phyloP scores from a whole-genome alignment of 2,113 vertebrate genomes.

The Grammomys surdaster region DNA sequence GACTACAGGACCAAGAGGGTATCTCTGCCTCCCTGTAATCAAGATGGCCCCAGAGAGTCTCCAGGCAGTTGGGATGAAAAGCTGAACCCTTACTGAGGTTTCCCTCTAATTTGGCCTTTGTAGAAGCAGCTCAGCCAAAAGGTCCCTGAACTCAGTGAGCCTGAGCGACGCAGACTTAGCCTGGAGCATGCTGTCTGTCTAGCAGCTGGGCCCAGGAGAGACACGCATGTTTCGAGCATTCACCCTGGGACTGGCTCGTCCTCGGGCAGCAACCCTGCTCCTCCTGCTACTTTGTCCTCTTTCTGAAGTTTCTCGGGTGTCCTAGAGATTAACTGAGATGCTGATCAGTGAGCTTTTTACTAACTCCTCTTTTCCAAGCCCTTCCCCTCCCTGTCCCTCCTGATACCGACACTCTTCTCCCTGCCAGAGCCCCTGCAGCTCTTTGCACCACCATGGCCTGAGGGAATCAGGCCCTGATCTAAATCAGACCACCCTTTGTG shows the following conservation, averaged over 20 bases:
- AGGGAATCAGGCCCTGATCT: slow-evolving; percentile 1
- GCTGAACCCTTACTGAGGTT: neutral
- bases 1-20: neutral
- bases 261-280: neutral
- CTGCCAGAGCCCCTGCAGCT: fast-evolving
- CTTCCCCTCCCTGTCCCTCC: slow-evolving; percentile 31
- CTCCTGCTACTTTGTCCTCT: slow-evolving; percentile 58
- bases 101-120: slow-evolving; percentile 14
- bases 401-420: slow-evolving; percentile 17
- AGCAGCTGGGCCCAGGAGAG: neutral
- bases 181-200: neutral
- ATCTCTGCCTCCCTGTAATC: neutral
- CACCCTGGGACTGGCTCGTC: neutral
- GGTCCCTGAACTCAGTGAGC: neutral
- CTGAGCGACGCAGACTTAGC: neutral
- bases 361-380: neutral
- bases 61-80: neutral
- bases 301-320: neutral
- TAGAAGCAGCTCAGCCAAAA: neutral
- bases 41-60: neutral
- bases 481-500: neutral
- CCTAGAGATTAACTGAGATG: neutral
- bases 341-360: slow-evolving; percentile 1
- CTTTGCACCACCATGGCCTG: neutral
- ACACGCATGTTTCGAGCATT: neutral